Percentiles rank a stretch among this genome's conserved stretches.
Evolutionary conservation across 1,140 invertebrate species (phyloP).

Genomic region (Batillaria attramentaria): DNA sequence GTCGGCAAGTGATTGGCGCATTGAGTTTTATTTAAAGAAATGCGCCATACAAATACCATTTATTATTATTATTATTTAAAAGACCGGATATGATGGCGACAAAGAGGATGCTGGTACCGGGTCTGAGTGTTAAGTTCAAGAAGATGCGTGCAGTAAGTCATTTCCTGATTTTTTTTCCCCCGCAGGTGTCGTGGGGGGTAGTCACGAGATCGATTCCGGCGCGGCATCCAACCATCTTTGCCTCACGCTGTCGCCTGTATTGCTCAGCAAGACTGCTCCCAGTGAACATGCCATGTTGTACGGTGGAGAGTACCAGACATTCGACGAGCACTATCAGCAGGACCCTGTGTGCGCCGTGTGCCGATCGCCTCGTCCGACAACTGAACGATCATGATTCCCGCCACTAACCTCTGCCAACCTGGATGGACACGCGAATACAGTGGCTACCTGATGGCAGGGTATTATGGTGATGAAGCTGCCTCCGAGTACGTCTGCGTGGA

Average conservation of each 20-base stretch:
- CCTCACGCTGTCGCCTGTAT: constrained; percentile 6
- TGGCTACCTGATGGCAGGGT: constrained; percentile 43
- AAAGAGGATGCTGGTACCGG: too few relatives aligned
- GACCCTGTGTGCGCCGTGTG: constrained; percentile 65
- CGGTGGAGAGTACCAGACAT: constrained; percentile 47
- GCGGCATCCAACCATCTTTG: constrained; percentile 22
- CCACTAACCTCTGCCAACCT: constrained; percentile 19
- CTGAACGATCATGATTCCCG: constrained; percentile 45
- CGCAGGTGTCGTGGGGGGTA: constrained; percentile 27
- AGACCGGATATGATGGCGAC: too few relatives aligned
- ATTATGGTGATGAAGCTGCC: constrained; percentile 7
- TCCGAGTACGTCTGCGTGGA: constrained; percentile 37
- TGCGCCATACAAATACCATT: too few relatives aligned
- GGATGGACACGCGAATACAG: constrained; percentile 46
- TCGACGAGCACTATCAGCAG: constrained; percentile 28
- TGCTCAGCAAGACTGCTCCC: too few relatives aligned
- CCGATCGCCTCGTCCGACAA: not conserved
- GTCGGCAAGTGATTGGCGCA: too few relatives aligned
- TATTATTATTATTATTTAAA: too few relatives aligned
- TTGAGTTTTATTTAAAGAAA: too few relatives aligned
- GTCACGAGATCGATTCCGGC: constrained; percentile 6
- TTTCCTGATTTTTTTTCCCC: too few relatives aligned
- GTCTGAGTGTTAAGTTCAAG: too few relatives aligned
- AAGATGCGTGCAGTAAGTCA: too few relatives aligned
- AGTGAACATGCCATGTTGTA: constrained; percentile 9